phyloP scores from a whole-genome alignment of 2,888 invertebrate species.

The Carabus problematicus region DNA sequence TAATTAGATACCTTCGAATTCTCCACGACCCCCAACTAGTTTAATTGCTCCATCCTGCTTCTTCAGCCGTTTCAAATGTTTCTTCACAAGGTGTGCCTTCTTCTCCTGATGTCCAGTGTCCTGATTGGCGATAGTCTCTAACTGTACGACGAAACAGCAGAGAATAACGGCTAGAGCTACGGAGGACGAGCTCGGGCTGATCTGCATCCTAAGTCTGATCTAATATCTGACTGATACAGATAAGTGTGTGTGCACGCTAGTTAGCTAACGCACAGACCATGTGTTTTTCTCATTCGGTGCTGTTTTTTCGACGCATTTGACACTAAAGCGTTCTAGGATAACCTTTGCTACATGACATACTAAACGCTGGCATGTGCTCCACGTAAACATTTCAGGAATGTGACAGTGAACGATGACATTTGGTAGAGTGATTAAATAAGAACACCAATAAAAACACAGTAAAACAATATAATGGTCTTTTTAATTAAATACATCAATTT shows the following conservation, averaged over 20 bases:
- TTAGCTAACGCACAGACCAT: slow-evolving; percentile 28
- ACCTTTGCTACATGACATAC: slow-evolving; percentile 41
- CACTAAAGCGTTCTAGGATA: slow-evolving; percentile 25
- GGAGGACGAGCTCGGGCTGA: slow-evolving; percentile 5
- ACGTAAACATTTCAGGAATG: slow-evolving; percentile 37
- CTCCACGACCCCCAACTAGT: slow-evolving; percentile 72
- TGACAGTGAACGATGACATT: slow-evolving; percentile 18
- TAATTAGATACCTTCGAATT: slow-evolving; percentile 71
- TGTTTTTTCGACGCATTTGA: slow-evolving; percentile 34
- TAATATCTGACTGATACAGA: slow-evolving; percentile 34
- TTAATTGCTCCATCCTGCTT: slow-evolving; percentile 77
- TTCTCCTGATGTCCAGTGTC: slow-evolving; percentile 46
- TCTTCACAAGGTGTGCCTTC: slow-evolving; percentile 69
- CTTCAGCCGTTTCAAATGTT: slow-evolving; percentile 73
- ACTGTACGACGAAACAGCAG: slow-evolving; percentile 9
- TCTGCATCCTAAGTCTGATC: slow-evolving; percentile 32
- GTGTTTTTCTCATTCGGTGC: slow-evolving; percentile 34
- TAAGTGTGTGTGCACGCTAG: slow-evolving; percentile 35
- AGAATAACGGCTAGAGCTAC: slow-evolving; percentile 11
- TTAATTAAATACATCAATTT: slow-evolving; percentile 55
- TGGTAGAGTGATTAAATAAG: slow-evolving; percentile 45
- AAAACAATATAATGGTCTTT: slow-evolving; percentile 55
- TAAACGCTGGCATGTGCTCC: slow-evolving; percentile 32
- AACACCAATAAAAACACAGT: slow-evolving; percentile 53
- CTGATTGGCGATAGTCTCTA: not conserved